These are phyloP conservation scores for Tenualosa thibaudeaui DNA, from an alignment of 2,797 vertebrate species.

Conservation along the genomic window DNA sequence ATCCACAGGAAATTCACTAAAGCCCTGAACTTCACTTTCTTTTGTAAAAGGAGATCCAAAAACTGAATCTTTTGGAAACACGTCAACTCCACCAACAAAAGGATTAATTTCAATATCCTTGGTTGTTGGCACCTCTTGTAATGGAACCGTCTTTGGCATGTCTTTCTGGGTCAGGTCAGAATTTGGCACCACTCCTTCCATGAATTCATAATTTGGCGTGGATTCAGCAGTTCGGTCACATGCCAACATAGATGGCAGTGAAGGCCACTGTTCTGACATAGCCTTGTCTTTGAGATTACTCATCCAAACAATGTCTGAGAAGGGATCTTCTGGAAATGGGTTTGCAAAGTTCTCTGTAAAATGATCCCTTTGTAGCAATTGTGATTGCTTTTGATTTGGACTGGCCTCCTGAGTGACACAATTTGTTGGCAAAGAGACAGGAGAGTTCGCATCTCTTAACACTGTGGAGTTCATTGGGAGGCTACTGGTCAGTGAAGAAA, in stretches of 20 bases:
- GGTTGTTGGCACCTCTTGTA: constrained; percentile 1
- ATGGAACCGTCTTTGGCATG: background rate
- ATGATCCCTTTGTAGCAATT: background rate
- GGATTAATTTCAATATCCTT: constrained; percentile 7
- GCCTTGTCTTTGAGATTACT: background rate
- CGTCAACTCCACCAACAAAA: background rate
- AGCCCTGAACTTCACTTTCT: background rate
- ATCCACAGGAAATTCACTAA: background rate
- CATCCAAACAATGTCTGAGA: background rate
- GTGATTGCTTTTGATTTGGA: background rate
- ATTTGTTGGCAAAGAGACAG: background rate
- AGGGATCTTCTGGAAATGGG: background rate
- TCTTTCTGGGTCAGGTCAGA: background rate
- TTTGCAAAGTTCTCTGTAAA: background rate
- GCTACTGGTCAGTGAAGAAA: background rate
- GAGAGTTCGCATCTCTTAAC: background rate
- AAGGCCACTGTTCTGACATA: constrained; percentile 16
- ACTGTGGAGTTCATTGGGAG: background rate
- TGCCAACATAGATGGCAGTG: background rate
- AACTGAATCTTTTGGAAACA: background rate
- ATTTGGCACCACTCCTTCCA: constrained; percentile 12
- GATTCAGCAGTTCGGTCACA: background rate
- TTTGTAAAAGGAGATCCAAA: background rate
- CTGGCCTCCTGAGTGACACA: background rate
- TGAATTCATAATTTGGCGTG: constrained; percentile 30